Conservation (phyloP, 2,888 invertebrate genomes). For the Parthenolecanium corni region DNA sequence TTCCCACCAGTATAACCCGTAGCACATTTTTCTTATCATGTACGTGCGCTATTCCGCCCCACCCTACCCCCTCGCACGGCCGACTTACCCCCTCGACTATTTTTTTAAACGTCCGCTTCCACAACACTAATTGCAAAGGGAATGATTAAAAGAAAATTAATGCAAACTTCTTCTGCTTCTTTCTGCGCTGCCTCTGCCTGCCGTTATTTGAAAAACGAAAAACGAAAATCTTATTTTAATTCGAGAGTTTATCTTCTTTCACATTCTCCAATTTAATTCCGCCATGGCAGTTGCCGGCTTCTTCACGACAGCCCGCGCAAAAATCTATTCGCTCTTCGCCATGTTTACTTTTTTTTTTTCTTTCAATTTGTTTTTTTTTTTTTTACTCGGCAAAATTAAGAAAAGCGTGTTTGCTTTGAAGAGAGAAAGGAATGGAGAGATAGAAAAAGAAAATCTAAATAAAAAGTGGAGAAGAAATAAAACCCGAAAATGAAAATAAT, state of each 20-base stretch:
- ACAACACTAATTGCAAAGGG: slow-evolving; percentile 32
- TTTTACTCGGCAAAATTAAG: slow-evolving; percentile 20
- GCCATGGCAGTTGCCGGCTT: slow-evolving; percentile 27
- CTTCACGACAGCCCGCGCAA: slow-evolving; percentile 24
- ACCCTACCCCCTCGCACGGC: too few species aligned
- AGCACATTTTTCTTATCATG: slow-evolving; percentile 29
- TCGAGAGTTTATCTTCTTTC: slow-evolving; percentile 29
- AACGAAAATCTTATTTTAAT: slow-evolving; percentile 29
- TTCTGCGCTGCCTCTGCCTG: background rate
- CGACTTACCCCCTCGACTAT: slow-evolving; percentile 21
- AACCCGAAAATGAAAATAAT: slow-evolving; percentile 26
- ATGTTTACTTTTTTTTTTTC: slow-evolving; percentile 13
- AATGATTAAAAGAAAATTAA: slow-evolving; percentile 33
- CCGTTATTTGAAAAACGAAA: slow-evolving; percentile 27
- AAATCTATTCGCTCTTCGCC: slow-evolving; percentile 7
- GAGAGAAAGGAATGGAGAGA: slow-evolving; percentile 1
- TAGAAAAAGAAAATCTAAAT: too few species aligned
- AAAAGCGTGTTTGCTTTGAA: slow-evolving; percentile 26
- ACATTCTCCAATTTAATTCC: slow-evolving; percentile 29
- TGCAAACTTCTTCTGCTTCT: slow-evolving; percentile 30
- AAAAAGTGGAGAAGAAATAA: too few species aligned
- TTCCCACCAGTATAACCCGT: slow-evolving; percentile 22
- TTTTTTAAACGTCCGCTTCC: slow-evolving; percentile 30
- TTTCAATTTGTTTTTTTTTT: slow-evolving; percentile 5
- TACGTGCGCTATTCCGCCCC: slow-evolving; percentile 26